phyloP scores from a whole-genome alignment of 2,113 vertebrate species.

The Ictalurus punctatus region DNA sequence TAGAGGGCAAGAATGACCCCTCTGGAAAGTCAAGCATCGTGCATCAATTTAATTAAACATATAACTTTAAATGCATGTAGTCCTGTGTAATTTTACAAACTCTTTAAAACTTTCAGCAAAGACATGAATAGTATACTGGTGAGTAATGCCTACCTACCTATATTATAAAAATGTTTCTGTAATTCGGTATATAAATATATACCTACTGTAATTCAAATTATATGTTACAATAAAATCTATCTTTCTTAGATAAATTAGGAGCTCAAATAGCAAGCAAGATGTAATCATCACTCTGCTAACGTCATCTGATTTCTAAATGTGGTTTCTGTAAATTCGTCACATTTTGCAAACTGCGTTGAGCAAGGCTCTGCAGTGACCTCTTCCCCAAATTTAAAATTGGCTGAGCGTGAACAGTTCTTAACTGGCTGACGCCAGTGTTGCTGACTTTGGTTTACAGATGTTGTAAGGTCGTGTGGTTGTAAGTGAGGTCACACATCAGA shows the following conservation, averaged over 20 bases:
- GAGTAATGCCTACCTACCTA: not conserved
- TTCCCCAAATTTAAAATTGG: not conserved
- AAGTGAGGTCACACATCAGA: constrained; percentile 7
- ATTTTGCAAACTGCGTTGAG: not conserved
- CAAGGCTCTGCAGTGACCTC: not conserved
- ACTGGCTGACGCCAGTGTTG: not conserved
- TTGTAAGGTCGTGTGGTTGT: not conserved
- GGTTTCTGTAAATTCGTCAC: not conserved
- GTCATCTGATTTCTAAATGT: not conserved
- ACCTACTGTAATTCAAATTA: too few relatives aligned
- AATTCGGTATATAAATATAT: not conserved
- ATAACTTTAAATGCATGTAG: not conserved
- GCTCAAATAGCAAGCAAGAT: not conserved
- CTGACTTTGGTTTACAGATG: not conserved
- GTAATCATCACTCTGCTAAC: not conserved
- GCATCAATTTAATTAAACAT: constrained; percentile 5
- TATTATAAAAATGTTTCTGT: not conserved
- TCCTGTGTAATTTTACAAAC: not conserved
- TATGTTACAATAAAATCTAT: not conserved
- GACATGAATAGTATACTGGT: not conserved
- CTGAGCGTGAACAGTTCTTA: not conserved
- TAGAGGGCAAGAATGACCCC: constrained; percentile 16
- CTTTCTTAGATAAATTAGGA: not conserved
- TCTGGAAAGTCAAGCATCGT: not conserved
- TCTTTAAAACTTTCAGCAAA: not conserved